Conservation (phyloP, 2,888 invertebrate species). For the Diadegma fenestrale region DNA sequence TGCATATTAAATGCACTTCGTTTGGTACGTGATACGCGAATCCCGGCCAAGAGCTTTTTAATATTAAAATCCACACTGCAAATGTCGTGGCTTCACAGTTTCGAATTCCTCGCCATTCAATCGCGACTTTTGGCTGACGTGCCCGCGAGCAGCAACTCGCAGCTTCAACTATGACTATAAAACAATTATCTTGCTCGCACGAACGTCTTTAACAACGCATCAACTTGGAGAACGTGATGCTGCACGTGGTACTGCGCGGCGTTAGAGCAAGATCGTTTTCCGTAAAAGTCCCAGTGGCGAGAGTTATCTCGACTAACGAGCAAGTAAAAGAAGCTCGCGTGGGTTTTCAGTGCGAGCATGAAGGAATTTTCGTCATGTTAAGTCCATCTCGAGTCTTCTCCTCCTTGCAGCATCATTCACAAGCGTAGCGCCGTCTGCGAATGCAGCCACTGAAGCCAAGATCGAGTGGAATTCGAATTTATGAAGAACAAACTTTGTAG, state of each 20-base stretch:
- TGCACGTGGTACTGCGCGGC: conserved; percentile 3
- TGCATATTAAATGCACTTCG: background rate
- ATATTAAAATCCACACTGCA: background rate
- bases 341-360: conserved; percentile 37
- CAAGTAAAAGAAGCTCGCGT: conserved; percentile 16
- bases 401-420: background rate
- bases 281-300: conserved; percentile 18
- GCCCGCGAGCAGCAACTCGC: background rate
- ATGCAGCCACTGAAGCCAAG: background rate
- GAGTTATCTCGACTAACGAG: conserved; percentile 51
- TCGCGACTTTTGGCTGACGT: background rate
- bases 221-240: conserved; percentile 9
- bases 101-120: conserved; percentile 1
- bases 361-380: conserved; percentile 60
- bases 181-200: conserved; percentile 31
- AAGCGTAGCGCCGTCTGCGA: background rate
- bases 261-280: conserved; percentile 32
- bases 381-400: conserved; percentile 44
- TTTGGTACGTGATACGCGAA: background rate
- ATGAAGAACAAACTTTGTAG: background rate
- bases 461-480: background rate
- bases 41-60: background rate
- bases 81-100: background rate
- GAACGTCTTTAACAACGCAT: conserved; percentile 18
- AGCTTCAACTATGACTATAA: conserved; percentile 1